Conservation (phyloP, 2,888 invertebrate species). For the Meliscaeva auricollis region DNA sequence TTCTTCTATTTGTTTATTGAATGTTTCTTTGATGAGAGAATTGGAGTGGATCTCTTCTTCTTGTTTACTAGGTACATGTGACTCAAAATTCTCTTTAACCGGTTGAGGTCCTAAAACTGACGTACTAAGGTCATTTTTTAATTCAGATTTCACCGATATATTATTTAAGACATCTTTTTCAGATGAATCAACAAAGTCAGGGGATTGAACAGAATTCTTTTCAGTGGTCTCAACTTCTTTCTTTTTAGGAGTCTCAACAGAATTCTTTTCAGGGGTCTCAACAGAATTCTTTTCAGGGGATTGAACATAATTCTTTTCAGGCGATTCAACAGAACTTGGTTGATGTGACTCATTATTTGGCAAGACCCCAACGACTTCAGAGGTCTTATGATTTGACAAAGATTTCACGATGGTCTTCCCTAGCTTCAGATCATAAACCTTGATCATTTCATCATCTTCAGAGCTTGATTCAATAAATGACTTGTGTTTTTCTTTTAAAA, state of each 20-base stretch:
- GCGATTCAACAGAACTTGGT: conserved; percentile 60
- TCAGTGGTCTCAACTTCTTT: no score
- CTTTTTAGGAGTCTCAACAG: no score
- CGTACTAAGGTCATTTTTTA: conserved; percentile 76
- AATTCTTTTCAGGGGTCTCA: conserved; percentile 77
- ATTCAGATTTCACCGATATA: conserved; percentile 77
- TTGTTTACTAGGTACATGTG: conserved; percentile 14
- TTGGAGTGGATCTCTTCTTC: conserved; percentile 55
- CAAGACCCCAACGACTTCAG: conserved; percentile 75
- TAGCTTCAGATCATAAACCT: conserved; percentile 83
- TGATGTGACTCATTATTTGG: conserved; percentile 63
- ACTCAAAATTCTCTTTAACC: conserved; percentile 39
- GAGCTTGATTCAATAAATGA: conserved; percentile 82
- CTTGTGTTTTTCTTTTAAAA: conserved; percentile 77
- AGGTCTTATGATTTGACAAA: conserved; percentile 74
- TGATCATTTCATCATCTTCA: conserved; percentile 83
- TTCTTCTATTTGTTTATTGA: conserved; percentile 55
- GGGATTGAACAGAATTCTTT: conserved; percentile 61
- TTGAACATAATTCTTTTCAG: conserved; percentile 44
- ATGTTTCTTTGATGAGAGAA: conserved; percentile 78
- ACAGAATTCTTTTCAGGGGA: conserved; percentile 82
- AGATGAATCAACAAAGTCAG: conserved; percentile 81
- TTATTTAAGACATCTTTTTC: conserved; percentile 69
- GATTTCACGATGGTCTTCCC: conserved; percentile 81
- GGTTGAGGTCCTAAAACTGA: conserved; percentile 57